Percentiles rank a stretch among this genome's conserved stretches.
These are phyloP conservation scores for Fragum sueziense DNA, from an alignment of 2,888 invertebrate genomes.

Conservation along the genomic window DNA sequence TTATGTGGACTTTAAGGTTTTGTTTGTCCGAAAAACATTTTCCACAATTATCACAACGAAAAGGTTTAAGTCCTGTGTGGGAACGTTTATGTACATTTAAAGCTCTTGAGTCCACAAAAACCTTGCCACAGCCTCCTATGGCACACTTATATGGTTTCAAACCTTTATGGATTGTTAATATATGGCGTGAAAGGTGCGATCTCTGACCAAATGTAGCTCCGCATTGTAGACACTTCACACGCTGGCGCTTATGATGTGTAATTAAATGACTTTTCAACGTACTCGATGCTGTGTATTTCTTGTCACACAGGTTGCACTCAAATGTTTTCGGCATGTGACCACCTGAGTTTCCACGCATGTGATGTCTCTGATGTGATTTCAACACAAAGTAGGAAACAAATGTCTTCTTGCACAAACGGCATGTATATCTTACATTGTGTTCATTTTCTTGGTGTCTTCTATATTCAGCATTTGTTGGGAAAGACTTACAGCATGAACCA, in stretches of 20 bases:
- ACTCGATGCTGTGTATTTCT: slow-evolving; percentile 7
- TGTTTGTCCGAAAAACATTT: slow-evolving; percentile 30
- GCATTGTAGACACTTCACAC: slow-evolving; percentile 13
- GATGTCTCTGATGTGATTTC: slow-evolving; percentile 1
- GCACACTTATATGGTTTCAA: slow-evolving; percentile 19
- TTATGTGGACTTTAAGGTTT: slow-evolving; percentile 21
- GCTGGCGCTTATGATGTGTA: neutral
- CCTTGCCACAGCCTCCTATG: slow-evolving; percentile 25
- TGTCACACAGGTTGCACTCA: slow-evolving; percentile 19
- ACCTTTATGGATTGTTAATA: slow-evolving; percentile 11
- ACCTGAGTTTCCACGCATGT: slow-evolving; percentile 3
- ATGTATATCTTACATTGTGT: slow-evolving; percentile 11
- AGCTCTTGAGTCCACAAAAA: slow-evolving; percentile 25
- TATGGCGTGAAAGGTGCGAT: slow-evolving; percentile 31
- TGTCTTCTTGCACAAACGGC: slow-evolving; percentile 10
- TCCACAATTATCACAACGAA: slow-evolving; percentile 32
- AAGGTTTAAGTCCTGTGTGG: slow-evolving; percentile 34
- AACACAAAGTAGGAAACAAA: slow-evolving; percentile 2
- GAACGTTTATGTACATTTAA: slow-evolving; percentile 24
- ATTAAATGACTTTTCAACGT: neutral
- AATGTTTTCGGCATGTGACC: neutral
- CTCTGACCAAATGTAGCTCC: slow-evolving; percentile 8
- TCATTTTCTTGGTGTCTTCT: neutral
- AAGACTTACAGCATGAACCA: neutral
- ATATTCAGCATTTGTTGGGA: neutral